Conservation (phyloP, 2,888 invertebrate genomes). For the Philopedon plagiatum region DNA sequence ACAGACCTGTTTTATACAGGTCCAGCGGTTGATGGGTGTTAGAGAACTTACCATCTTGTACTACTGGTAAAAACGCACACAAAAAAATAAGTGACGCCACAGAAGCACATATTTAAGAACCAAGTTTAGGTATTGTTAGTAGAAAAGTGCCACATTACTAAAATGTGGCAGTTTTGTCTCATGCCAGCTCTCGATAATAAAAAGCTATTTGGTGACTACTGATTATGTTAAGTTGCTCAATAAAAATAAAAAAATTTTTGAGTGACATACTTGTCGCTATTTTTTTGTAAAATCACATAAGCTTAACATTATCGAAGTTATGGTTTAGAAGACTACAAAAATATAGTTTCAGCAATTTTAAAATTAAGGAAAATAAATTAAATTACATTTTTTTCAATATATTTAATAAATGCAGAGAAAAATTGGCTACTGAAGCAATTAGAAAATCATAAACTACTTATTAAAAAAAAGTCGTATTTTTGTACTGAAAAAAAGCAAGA, state of each 20-base stretch:
- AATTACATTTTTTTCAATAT: too few species aligned
- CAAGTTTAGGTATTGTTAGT: conserved; percentile 31
- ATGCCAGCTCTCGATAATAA: neutral
- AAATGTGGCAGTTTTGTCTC: neutral
- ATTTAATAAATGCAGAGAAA: too few species aligned
- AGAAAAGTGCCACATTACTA: neutral
- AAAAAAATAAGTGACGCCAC: conserved; percentile 12
- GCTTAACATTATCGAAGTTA: neutral
- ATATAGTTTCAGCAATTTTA: neutral
- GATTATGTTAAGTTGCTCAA: neutral
- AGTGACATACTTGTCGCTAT: too few species aligned
- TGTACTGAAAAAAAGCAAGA: too few species aligned
- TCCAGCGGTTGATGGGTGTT: too few species aligned
- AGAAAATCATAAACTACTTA: too few species aligned
- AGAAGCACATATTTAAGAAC: conserved; percentile 27
- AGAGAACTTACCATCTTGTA: too few species aligned
- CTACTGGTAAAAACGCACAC: neutral
- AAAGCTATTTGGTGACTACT: neutral
- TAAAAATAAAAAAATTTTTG: neutral
- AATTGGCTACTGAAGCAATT: too few species aligned
- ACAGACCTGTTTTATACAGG: too few species aligned
- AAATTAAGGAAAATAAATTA: too few species aligned
- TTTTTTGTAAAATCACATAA: neutral
- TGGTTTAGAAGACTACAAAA: conserved; percentile 10
- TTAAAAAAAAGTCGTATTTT: too few species aligned